Evolutionary conservation across 2,113 vertebrate species (phyloP), one percentile per base, ranked within the genome.

Genomic region (Pterocles burchelli): DNA sequence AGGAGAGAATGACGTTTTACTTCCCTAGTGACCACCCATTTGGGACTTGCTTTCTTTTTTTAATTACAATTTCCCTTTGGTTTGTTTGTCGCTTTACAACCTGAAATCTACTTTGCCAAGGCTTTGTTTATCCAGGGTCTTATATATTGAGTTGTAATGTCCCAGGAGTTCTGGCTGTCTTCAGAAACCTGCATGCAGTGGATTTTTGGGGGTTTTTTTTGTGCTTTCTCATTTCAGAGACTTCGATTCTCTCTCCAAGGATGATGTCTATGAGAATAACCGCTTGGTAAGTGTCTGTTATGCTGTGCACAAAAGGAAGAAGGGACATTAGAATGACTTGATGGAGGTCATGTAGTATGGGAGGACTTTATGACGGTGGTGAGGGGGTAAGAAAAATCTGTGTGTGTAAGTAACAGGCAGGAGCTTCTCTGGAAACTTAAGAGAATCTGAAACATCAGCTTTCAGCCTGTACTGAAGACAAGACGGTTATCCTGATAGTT

Each of bases 221-320:
- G 77, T 84, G 92, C 86, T 96, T 81, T 96, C 78, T 98, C 91
- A 9, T 98, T 98, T 34, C 98, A 99, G 99, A 98, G 98, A 99
- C 93, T 99, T 99, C 93, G 98, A 98, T 90, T 99, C 98, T 2
- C 99, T 99, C 85, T 99, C 99, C 82, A 99, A 99, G 97, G 99
- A 99, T 94, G 99, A 99, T 34, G 97, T 99, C 88, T 99, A 99
- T 13, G 99, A 99, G 95, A 99, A 99, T 98, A 99, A 99, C 97
- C 98, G 94, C 31, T 97, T 99, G 99, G 99, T 99, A 95, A 99
- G 99, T 99, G 41, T 51, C 63, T 0, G 0, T 74, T 93, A 43
- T 9, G 19, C 86, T 31, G 11, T n/a, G 11, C 38, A 15, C 49
- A 88, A 46, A 75, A 83, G 63, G 79, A 68, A 59, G 34, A 52